A percentile compares a stretch with the other conserved stretches of the same genome.
phyloP scores from a whole-genome alignment of 2,888 invertebrate genomes.

The Calameuta idolon region DNA sequence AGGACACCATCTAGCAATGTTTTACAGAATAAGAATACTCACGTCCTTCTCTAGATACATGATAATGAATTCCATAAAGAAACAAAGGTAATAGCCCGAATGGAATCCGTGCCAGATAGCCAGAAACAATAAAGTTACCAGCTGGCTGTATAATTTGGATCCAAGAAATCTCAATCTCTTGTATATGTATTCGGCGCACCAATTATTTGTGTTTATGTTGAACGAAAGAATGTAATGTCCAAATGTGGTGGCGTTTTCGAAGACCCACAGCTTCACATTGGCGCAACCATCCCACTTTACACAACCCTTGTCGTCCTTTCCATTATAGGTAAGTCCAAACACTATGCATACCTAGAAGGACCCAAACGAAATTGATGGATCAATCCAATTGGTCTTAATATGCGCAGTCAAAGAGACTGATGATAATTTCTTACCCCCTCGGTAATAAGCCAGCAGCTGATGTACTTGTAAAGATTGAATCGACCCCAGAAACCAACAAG shows the following conservation, averaged over 20 bases:
- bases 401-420: neutral
- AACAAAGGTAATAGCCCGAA: conserved; percentile 93
- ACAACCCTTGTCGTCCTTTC: conserved; percentile 73
- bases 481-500: conserved; percentile 88
- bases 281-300: conserved; percentile 88
- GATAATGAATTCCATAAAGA: conserved; percentile 90
- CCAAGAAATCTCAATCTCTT: conserved; percentile 93
- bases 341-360: conserved; percentile 63
- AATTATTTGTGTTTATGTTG: conserved; percentile 95
- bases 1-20: conserved; percentile 5
- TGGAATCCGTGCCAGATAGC: conserved; percentile 97
- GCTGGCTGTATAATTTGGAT: conserved; percentile 78
- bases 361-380: neutral
- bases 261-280: conserved; percentile 85
- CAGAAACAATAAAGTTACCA: conserved; percentile 84
- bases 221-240: conserved; percentile 91
- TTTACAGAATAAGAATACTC: conserved; percentile 52
- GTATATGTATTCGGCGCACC: conserved; percentile 94
- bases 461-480: conserved; percentile 89
- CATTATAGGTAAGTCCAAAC: conserved; percentile 87
- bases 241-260: conserved; percentile 87
- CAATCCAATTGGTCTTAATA: neutral
- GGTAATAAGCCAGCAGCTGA: conserved; percentile 92
- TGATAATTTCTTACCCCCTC: conserved; percentile 73
- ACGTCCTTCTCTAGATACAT: conserved; percentile 89